Evolutionary conservation across 2,888 invertebrate species (phyloP), one percentile per base, ranked within the genome.

Genomic region (Acleris cristana): DNA sequence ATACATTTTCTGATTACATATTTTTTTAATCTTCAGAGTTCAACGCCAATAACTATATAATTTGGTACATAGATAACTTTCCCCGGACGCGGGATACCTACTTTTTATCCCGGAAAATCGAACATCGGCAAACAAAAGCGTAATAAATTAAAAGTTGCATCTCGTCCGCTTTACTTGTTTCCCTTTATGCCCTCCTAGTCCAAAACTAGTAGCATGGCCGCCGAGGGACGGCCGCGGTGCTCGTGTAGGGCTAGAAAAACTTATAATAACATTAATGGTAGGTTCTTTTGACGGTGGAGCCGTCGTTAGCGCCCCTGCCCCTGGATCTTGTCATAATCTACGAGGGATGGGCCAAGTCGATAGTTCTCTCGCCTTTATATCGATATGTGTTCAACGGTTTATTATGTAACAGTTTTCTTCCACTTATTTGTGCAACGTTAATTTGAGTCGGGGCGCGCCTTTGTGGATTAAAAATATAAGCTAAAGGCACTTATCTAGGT

Each of bases 291-390:
- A 91, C 91, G 89, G 89, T 86, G 84, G 81, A 85, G 79, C 79
- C 87, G 90, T 92, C 91, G 92, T 92, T 91, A 90, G 90, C 89
- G 87, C 89, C 90, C 90, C 90, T 87, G 88, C 77, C 87, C 80
- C 87, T 90, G 91, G 90, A 89, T 92, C 92, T 91, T 92, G 89
- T 91, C 91, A 91, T 92, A 92, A 92, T 90, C 90, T 90, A 82
- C 81, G 85, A 88, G 90, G 67, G 89, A 69, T 77, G 90, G 68
- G 73, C 48, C n/a, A 5, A 21, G 55, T 70, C 69, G 71, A 68
- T 76, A 77, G 66, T 70, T 70, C n/a, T 34, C 12, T 34, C 4
- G 40, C 14, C 1, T 40, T 40, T 2, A 14, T 40, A 40, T 40
- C 40, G 40, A 40, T 40, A 40, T 0, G 3, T 40, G 40, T 14